Conservation (phyloP, 92 coral and sea anemone genomes). For the Epizoanthus rinbou region DNA sequence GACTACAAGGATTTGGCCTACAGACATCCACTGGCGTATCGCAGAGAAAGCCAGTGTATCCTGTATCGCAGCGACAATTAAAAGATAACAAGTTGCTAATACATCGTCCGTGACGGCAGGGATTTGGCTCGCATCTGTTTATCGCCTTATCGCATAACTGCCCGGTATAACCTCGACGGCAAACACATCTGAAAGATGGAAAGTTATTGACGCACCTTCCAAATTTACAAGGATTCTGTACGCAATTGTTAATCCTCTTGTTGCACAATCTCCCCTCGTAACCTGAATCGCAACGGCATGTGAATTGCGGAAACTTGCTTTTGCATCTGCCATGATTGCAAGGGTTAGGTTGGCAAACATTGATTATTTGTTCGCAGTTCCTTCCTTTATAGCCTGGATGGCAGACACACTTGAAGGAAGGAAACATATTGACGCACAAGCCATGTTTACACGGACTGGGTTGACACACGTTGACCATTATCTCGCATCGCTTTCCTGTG, state of each 20-base stretch:
- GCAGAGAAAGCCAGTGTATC: conserved; percentile 50
- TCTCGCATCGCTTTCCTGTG: conserved; percentile 69
- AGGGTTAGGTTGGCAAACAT: conserved; percentile 65
- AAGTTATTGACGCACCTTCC: conserved; percentile 70
- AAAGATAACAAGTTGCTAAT: conserved; percentile 40
- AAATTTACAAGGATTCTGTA: conserved; percentile 70
- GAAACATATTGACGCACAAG: conserved; percentile 41
- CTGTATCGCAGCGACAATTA: conserved; percentile 58
- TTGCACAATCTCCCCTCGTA: conserved; percentile 78
- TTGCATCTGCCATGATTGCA: conserved; percentile 78
- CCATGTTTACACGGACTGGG: conserved; percentile 84
- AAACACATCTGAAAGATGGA: conserved; percentile 68
- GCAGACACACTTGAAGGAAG: conserved; percentile 68
- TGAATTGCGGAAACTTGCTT: conserved; percentile 44
- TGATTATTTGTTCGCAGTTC: conserved; percentile 55
- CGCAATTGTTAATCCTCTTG: conserved; percentile 62
- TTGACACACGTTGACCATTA: conserved; percentile 49
- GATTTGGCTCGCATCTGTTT: conserved; percentile 69
- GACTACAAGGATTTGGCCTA: conserved; percentile 62
- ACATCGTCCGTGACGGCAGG: conserved; percentile 78
- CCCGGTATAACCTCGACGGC: conserved; percentile 69
- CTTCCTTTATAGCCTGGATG: conserved; percentile 67
- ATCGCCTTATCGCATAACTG: conserved; percentile 50
- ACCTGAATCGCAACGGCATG: conserved; percentile 73
- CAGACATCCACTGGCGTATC: conserved; percentile 44